Conservation (phyloP, 1,140 invertebrate species). For the Drosophila bipectinata region DNA sequence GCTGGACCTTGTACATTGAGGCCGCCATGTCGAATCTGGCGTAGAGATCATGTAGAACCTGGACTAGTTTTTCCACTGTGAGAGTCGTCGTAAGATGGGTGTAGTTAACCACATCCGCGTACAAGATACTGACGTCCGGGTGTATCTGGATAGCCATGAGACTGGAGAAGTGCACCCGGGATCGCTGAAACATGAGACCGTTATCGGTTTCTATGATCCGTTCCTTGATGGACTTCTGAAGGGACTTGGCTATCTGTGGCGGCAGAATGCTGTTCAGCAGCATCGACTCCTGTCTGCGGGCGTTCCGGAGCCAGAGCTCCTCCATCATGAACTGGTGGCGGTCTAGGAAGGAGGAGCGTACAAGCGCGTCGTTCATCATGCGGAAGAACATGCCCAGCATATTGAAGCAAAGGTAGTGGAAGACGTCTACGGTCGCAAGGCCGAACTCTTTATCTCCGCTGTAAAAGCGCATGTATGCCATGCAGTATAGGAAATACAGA, state of each 20-base stretch:
- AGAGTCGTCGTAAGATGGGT: constrained; percentile 94
- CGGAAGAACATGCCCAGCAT: constrained; percentile 93
- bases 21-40: constrained; percentile 96
- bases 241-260: constrained; percentile 91
- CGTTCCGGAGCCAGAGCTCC: constrained; percentile 90
- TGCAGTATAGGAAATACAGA: constrained; percentile 85
- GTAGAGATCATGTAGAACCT: constrained; percentile 96
- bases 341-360: constrained; percentile 93
- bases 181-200: background rate
- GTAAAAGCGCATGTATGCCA: constrained; percentile 82
- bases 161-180: constrained; percentile 84
- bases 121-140: constrained; percentile 95
- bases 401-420: constrained; percentile 91
- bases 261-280: constrained; percentile 94
- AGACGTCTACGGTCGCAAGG: constrained; percentile 86
- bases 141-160: constrained; percentile 94
- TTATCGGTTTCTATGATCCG: constrained; percentile 85
- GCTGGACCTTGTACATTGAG: constrained; percentile 87
- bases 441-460: background rate
- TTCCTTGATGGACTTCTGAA: constrained; percentile 89
- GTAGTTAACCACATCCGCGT: constrained; percentile 98
- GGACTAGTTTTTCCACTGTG: constrained; percentile 91
- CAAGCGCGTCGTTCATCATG: constrained; percentile 93
- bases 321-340: constrained; percentile 93
- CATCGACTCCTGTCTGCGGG: constrained; percentile 93